These are phyloP conservation scores for Liopterus haemorrhoidalis DNA, from an alignment of 2,888 invertebrate species.

Conservation along the genomic window DNA sequence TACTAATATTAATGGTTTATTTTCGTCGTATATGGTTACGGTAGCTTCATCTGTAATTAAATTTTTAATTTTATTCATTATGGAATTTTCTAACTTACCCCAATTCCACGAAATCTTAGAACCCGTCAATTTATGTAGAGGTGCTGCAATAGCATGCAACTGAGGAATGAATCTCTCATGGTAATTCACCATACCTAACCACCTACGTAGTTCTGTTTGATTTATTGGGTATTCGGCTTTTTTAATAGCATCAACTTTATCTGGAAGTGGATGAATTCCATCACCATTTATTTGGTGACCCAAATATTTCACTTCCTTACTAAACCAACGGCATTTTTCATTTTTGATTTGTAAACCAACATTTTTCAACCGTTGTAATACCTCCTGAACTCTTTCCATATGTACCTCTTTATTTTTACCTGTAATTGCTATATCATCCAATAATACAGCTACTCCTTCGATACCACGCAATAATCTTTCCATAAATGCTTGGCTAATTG, in stretches of 20 bases:
- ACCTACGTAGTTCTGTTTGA: conserved; percentile 26
- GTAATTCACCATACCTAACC: conserved; percentile 2
- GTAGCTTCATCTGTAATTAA: conserved; percentile 1
- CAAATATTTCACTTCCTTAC: conserved; percentile 13
- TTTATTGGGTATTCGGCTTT: conserved; percentile 14
- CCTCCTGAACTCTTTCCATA: background rate
- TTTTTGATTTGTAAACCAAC: conserved; percentile 1
- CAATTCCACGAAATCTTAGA: background rate
- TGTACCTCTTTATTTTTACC: conserved; percentile 4
- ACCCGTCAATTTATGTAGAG: background rate
- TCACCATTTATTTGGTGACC: conserved; percentile 13
- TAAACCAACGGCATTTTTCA: conserved; percentile 9
- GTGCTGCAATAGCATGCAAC: conserved; percentile 3
- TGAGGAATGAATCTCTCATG: conserved; percentile 6
- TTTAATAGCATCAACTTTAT: conserved; percentile 12
- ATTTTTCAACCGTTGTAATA: conserved; percentile 3
- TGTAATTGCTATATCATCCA: conserved; percentile 11
- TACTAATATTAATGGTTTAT: conserved; percentile 21
- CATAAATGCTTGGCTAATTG: background rate
- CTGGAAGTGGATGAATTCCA: conserved; percentile 12
- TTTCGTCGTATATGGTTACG: background rate
- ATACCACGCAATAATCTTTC: conserved; percentile 2
- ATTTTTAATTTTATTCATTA: conserved; percentile 3
- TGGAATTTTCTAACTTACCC: background rate
- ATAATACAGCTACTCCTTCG: background rate